These are phyloP conservation scores for Cordylochernes scorpioides DNA, from an alignment of 2,888 invertebrate genomes.

Conservation along the genomic window DNA sequence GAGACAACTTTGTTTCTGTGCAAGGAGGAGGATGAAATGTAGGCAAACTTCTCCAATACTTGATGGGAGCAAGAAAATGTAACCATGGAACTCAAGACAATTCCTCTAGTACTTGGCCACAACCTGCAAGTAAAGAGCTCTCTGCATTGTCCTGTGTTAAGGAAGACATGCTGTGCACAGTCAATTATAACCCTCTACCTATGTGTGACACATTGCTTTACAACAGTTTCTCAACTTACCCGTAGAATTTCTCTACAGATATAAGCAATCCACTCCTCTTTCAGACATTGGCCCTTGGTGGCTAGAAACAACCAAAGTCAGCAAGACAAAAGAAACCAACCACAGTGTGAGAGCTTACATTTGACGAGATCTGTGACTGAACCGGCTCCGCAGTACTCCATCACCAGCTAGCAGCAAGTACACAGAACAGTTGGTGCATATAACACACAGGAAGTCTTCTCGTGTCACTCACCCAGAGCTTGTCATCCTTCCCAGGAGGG, in stretches of 20 bases:
- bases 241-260: conserved; percentile 57
- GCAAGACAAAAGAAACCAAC: conserved; percentile 7
- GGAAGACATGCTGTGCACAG: too few species aligned
- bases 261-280: conserved; percentile 99
- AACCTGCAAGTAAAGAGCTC: too few species aligned
- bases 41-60: too few species aligned
- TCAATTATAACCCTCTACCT: too few species aligned
- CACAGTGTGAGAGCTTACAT: conserved; percentile 26
- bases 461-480: conserved; percentile 46
- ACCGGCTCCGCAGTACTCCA: conserved; percentile 99
- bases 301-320: conserved; percentile 23
- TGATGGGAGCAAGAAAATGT: too few species aligned
- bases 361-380: conserved; percentile 98
- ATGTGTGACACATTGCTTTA: too few species aligned
- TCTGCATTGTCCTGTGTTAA: too few species aligned
- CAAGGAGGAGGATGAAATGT: too few species aligned
- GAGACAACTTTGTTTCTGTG: too few species aligned
- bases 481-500: conserved; percentile 94
- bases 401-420: conserved; percentile 44
- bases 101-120: too few species aligned
- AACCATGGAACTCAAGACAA: too few species aligned
- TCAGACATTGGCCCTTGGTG: conserved; percentile 86
- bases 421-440: too few species aligned
- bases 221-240: conserved; percentile 14
- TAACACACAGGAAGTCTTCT: not conserved